These are phyloP conservation scores for Torymus auratus DNA, from an alignment of 2,888 invertebrate genomes.

Conservation along the genomic window DNA sequence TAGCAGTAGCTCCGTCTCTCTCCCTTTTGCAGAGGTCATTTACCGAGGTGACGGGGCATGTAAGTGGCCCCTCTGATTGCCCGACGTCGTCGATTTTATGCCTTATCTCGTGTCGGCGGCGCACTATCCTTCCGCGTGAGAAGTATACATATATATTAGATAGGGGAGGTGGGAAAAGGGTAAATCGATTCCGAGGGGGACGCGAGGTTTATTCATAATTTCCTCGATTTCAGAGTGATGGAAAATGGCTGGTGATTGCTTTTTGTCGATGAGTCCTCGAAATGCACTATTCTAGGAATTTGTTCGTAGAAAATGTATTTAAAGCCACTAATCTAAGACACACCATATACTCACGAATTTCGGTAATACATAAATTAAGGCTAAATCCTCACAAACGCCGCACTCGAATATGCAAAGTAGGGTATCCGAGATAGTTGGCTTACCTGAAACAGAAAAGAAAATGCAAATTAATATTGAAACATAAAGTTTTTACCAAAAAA, in stretches of 20 bases:
- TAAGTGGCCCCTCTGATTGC: slow-evolving; percentile 62
- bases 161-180: background rate
- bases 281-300: too few relatives aligned
- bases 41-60: slow-evolving; percentile 66
- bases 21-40: slow-evolving; percentile 60
- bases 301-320: too few relatives aligned
- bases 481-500: too few relatives aligned
- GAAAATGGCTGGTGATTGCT: background rate
- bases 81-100: slow-evolving; percentile 17
- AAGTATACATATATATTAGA: background rate
- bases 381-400: too few relatives aligned
- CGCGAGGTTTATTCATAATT: slow-evolving; percentile 30
- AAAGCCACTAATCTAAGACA: too few relatives aligned
- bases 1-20: slow-evolving; percentile 53
- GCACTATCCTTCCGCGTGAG: background rate
- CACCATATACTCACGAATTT: too few relatives aligned
- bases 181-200: slow-evolving; percentile 1
- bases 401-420: background rate
- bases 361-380: too few relatives aligned
- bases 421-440: background rate
- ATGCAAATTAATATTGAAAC: too few relatives aligned
- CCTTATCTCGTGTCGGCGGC: slow-evolving; percentile 9
- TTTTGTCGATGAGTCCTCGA: too few relatives aligned
- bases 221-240: slow-evolving; percentile 6
- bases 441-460: slow-evolving; percentile 16